Evolutionary conservation across 2,888 invertebrate genomes (phyloP), one percentile per base, ranked within the genome.

Genomic region (Blomia tropicalis): DNA sequence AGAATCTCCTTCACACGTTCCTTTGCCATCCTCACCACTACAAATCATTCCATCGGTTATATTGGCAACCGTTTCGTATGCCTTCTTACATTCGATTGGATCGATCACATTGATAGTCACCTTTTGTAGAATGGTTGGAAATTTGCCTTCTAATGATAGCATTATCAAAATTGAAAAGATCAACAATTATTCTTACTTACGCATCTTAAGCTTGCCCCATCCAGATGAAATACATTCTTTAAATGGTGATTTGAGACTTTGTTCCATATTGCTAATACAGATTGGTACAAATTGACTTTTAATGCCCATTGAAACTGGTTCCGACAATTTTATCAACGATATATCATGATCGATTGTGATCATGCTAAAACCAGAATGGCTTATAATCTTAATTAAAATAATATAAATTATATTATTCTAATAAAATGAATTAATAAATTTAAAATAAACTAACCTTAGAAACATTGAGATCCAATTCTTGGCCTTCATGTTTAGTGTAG

Each of bases 281-380:
- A 56, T 56, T 31, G 56, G 56, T 27, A 19, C 22, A 14, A 47
- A 27, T 19, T 47, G 7, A n/a, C 11, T 14, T 11, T 14, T 19
- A 25, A 14, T 23, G 29, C 19, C 36, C 22, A 68, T 62, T 3
- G 66, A 66, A 3, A 73, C 70, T 2, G 72, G 70, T 29, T 67
- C 67, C 32, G 67, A 68, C 7, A 74, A 70, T 65, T 71, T 72
- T 4, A 74, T 67, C 23, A 74, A 69, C n/a, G 73, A 73, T 43
- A 74, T 72, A 68, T 74, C 74, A 65, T 72, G 72, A 32, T 73
- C 72, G 41, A 73, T 73, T 5, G 73, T 72, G 59, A 71, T 69
- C 64, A 70, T 69, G 66, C 74, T 43, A 22, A 43, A 59, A 29
- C 27, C 14, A 43, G 22, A 4, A 30, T 59, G 60, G 7, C 22